Base-by-base conservation (phyloP, 2,113 vertebrate genomes). In the Tachysurus fulvidraco region DNA sequence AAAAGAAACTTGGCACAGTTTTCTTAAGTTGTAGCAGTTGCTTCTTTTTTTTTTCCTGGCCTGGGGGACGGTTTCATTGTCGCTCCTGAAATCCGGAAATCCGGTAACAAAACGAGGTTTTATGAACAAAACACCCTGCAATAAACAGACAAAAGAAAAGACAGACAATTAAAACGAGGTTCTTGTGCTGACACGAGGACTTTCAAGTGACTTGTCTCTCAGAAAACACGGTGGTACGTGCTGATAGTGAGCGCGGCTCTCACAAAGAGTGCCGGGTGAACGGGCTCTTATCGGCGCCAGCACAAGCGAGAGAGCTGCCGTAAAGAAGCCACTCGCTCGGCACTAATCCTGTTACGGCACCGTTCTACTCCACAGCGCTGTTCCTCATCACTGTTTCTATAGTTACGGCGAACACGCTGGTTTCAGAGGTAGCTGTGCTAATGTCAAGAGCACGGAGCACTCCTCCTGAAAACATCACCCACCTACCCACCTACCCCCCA, bases 111-210 rank as follows among this genome's bases (percentile, higher is more conserved):
- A 89, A 90, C 65, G 71, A 8, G 11, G 46, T 90, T 90, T 91
- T 95, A 96, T 16, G 92, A 94, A 91, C 95, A 95, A 92, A 96
- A 96, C 88, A 95, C 95, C 93, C 95, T 96, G 92, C 19, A 87
- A 92, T 69, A 83, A 71, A 86, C 41, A 92, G 17, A 86, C 71
- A 88, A 25, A 89, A 80, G 77, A 7, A 85, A 89, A 21, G 87
- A 78, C 1, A 77, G 59, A 88, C 57, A 77, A 74, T 83, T 41
- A 83, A 36, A 83, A 83, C 67, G 55, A 76, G 28, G 76, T 30
- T 84, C 87, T 88, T 92, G 89, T 86, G 91, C 85, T 88, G 77
- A 67, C 62, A 88, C 83, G 83, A 87, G 78, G 85, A 90, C 88
- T 90, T 87, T 91, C 89, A 91, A 93, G 92, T 90, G 91, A 92